Base-by-base conservation (phyloP, 1,140 invertebrate species). In the Zaprionus lachaisei region DNA sequence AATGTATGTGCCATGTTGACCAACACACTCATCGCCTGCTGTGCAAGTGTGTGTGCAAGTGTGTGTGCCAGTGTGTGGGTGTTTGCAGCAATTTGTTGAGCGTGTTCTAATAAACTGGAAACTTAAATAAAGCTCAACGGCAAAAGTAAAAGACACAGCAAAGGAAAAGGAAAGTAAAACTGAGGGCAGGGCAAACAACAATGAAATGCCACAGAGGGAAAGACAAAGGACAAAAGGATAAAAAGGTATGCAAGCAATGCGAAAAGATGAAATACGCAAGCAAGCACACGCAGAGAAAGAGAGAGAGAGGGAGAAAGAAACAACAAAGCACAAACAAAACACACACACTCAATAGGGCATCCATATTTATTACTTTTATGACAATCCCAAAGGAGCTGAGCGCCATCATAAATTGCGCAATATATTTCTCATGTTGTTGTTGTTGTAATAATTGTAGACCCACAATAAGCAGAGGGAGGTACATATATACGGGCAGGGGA, bases 371-470 rank as follows among this genome's bases (percentile, higher is more conserved):
- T 86, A 77, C 75, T 57, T 70, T 63, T 51, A 54, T 55, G 67
- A 38, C 49, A 79, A 79, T 82, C 83, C 83, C 83, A 67, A 51
- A 79, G 83, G 83, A 79, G 74, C 76, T 72, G 7, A 47, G 64
- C 44, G 79, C 54, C 73, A 75, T 89, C 84, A 81, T 87, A 87
- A 87, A 78, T 80, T 80, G 66, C 60, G 72, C 71, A 80, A 84
- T 84, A 79, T 71, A 83, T 56, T 31, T 65, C 41, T 47, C 41
- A 17, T 47, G 41, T 44, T 44, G 41, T 17, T 44, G 41, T 34
- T 34, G 5, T 11, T 20, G 77, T 65, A 75, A 89, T 87, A 79
- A 87, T 89, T 84, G 81, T 72, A 60, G 28, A 71, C 4, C 22
- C 37, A 22, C 34, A 62, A 12, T n/a, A 70, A 44, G 15, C 56